Percentiles rank a stretch among this genome's conserved stretches.
These are phyloP conservation scores for Stegostoma tigrinum DNA, from an alignment of 2,113 vertebrate species.

Conservation along the genomic window DNA sequence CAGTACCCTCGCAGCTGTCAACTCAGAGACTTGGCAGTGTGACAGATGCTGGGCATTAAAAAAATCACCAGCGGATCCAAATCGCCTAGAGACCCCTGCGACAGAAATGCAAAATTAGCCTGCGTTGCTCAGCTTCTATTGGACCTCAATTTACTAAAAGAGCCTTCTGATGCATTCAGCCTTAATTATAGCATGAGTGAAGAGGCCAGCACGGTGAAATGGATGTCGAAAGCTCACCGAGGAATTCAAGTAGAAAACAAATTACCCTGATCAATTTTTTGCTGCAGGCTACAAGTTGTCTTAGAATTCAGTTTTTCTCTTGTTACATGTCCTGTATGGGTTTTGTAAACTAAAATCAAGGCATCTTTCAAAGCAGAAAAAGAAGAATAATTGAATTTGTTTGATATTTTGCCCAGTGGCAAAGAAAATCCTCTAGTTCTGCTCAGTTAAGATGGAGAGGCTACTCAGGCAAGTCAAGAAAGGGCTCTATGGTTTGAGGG, in stretches of 20 bases:
- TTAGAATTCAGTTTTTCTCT: not conserved
- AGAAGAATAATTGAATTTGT: not conserved
- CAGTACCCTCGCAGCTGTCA: not conserved
- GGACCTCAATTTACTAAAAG: not conserved
- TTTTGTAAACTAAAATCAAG: not conserved
- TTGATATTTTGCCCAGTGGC: not conserved
- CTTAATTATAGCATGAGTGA: not conserved
- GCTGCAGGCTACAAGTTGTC: not conserved
- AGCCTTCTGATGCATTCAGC: not conserved
- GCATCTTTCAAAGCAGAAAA: not conserved
- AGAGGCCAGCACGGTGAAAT: not conserved
- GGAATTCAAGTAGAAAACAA: not conserved
- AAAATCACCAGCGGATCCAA: not conserved
- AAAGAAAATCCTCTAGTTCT: not conserved
- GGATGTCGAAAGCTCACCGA: not conserved
- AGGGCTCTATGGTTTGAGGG: not conserved
- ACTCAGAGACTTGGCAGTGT: not conserved
- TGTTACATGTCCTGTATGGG: not conserved
- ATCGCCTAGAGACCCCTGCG: not conserved
- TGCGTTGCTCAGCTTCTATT: not conserved
- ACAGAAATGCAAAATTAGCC: not conserved
- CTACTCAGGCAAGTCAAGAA: not conserved
- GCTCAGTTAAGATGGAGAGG: not conserved
- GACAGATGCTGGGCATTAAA: not conserved
- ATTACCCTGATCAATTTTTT: not conserved